phyloP scores from a whole-genome alignment of 2,888 invertebrate genomes.

The Drosophila subquinaria region DNA sequence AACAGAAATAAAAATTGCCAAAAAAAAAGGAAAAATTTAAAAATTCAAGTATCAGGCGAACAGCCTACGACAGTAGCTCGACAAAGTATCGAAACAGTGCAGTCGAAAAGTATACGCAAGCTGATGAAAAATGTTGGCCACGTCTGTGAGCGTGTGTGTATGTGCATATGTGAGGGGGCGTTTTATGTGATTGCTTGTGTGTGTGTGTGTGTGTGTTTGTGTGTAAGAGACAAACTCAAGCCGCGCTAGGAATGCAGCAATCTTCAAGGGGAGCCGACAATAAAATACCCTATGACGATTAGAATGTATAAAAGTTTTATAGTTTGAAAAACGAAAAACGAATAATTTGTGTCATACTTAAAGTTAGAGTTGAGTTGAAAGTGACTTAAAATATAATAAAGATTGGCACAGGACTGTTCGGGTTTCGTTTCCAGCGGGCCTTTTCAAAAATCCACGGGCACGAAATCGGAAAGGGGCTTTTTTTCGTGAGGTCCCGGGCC shows the following conservation, averaged over 20 bases:
- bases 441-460: no score
- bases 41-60: slow-evolving; percentile 60
- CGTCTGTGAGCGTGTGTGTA: neutral
- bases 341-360: no score
- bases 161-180: neutral
- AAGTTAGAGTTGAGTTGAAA: no score
- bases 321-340: no score
- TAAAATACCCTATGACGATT: neutral
- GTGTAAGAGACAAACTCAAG: slow-evolving; percentile 19
- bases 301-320: no score
- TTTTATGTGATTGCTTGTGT: neutral
- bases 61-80: slow-evolving; percentile 49
- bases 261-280: neutral
- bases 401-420: no score
- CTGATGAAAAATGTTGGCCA: slow-evolving; percentile 46
- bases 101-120: slow-evolving; percentile 35
- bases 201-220: neutral
- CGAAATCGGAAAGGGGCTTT: no score
- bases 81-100: slow-evolving; percentile 24
- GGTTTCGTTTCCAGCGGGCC: no score
- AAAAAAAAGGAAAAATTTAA: slow-evolving; percentile 53
- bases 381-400: no score
- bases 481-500: no score
- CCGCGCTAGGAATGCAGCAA: neutral
- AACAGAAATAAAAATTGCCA: slow-evolving; percentile 26